These are phyloP conservation scores for Oxycera nigricornis DNA, from an alignment of 2,888 invertebrate genomes.

Conservation along the genomic window DNA sequence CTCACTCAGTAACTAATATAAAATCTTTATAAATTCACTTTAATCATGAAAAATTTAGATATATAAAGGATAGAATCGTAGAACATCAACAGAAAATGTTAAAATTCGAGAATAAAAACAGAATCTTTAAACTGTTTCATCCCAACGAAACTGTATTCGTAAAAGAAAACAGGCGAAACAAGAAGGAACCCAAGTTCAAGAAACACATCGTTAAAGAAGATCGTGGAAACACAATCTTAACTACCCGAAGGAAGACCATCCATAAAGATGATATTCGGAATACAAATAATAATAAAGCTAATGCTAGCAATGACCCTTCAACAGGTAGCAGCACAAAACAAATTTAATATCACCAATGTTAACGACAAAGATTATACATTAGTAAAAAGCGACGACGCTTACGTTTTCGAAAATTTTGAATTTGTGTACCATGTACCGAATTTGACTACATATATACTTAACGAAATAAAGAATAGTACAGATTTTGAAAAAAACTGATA, in stretches of 20 bases:
- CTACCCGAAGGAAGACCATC: background rate
- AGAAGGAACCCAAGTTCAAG: background rate
- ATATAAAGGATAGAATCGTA: background rate
- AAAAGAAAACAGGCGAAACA: background rate
- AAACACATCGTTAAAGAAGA: background rate
- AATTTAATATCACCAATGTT: background rate
- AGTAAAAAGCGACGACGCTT: background rate
- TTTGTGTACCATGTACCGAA: background rate
- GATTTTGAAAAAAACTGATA: background rate
- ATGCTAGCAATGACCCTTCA: background rate
- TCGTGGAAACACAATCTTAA: conserved; percentile 1
- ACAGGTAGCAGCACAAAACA: background rate
- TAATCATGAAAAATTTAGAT: background rate
- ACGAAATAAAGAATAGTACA: no score
- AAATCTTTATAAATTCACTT: background rate
- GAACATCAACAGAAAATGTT: background rate
- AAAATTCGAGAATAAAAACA: background rate
- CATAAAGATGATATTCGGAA: conserved; percentile 16
- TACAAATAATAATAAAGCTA: background rate
- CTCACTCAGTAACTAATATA: background rate
- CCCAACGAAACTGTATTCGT: background rate
- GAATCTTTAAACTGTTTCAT: background rate
- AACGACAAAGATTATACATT: background rate
- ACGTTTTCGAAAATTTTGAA: background rate
- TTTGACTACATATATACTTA: background rate